These are phyloP conservation scores for Callorhinus ursinus DNA, from an alignment of 2,113 vertebrate species.

Conservation along the genomic window DNA sequence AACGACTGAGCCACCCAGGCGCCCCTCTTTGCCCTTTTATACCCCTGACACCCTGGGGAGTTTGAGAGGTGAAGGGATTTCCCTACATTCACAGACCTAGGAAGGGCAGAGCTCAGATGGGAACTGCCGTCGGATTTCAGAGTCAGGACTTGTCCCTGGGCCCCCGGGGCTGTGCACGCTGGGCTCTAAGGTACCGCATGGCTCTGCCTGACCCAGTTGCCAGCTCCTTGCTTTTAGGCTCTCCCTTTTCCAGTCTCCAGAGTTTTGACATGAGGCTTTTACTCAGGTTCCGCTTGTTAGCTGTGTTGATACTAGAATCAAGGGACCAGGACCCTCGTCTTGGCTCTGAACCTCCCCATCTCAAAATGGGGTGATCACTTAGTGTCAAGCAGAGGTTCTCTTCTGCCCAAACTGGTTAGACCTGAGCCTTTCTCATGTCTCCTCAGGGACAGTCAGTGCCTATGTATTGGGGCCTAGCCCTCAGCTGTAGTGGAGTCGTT, in stretches of 20 bases:
- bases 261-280: background rate
- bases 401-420: background rate
- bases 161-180: accelerated
- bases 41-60: background rate
- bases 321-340: background rate
- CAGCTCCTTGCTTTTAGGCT: background rate
- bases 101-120: background rate
- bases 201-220: background rate
- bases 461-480: accelerated
- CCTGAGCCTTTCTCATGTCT: background rate
- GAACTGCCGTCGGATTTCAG: background rate
- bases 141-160: background rate
- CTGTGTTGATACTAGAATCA: background rate
- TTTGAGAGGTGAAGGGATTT: background rate
- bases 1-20: too few relatives aligned
- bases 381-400: background rate
- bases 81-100: background rate
- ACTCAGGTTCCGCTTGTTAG: background rate
- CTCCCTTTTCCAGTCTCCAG: background rate
- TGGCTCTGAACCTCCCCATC: background rate
- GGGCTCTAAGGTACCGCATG: background rate
- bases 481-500: background rate
- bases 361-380: background rate
- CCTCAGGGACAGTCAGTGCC: background rate
- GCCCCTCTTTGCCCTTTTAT: background rate